These are phyloP conservation scores for Dipodomys spectabilis DNA, from an alignment of 2,113 vertebrate species.

Conservation along the genomic window DNA sequence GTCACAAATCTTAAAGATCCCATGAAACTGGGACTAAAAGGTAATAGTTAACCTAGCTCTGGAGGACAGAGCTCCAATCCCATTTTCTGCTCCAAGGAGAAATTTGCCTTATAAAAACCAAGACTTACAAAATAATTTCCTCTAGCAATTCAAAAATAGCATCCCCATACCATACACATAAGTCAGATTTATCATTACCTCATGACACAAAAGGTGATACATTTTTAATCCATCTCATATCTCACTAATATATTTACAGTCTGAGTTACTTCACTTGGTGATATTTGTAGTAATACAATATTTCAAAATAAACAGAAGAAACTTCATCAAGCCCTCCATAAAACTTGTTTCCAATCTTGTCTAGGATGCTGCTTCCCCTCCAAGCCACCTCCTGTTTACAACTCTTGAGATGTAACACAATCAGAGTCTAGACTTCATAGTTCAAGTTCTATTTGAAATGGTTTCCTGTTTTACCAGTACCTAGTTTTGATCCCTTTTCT, in stretches of 20 bases:
- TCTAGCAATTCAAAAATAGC: constrained; percentile 64
- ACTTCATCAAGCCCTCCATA: not conserved
- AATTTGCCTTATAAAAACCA: constrained; percentile 65
- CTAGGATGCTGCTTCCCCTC: not conserved
- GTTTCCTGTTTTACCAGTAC: constrained; percentile 40
- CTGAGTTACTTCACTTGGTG: constrained; percentile 33
- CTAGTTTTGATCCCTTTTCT: constrained; percentile 9
- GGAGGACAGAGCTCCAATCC: not conserved
- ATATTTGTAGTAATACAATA: constrained; percentile 48
- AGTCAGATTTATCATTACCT: not conserved
- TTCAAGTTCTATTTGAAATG: not conserved
- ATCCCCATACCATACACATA: constrained; percentile 50
- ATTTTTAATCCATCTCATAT: constrained; percentile 28
- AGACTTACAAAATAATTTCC: constrained; percentile 64
- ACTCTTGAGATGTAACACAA: not conserved
- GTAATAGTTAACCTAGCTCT: not conserved
- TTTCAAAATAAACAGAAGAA: constrained; percentile 44
- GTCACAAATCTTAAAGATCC: constrained; percentile 7
- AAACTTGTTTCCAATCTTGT: not conserved
- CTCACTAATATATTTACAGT: constrained; percentile 60
- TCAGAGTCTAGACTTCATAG: constrained; percentile 2
- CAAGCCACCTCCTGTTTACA: not conserved
- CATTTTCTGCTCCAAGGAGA: constrained; percentile 54
- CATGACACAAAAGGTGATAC: constrained; percentile 11
- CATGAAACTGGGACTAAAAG: not conserved